These are phyloP conservation scores for Bryconaethiops microstoma DNA, from an alignment of 2,797 vertebrate genomes.

Conservation along the genomic window DNA sequence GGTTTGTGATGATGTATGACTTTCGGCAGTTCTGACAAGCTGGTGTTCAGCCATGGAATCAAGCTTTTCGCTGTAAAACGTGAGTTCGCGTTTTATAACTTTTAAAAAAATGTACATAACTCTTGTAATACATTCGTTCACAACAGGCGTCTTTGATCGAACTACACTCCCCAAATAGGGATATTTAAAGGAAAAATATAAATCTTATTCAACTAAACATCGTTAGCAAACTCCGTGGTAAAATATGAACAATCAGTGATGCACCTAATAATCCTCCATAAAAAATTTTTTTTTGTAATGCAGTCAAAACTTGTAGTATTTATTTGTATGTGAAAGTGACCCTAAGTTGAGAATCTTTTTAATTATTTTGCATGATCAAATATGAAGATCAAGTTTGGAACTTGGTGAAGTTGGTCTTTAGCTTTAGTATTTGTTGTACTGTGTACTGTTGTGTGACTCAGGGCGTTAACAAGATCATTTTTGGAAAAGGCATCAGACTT, in stretches of 20 bases:
- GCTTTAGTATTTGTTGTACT: conserved; percentile 36
- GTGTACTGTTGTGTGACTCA: conserved; percentile 48
- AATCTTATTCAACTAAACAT: too few species aligned
- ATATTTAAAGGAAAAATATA: too few species aligned
- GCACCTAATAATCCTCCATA: too few species aligned
- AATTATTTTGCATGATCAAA: too few species aligned
- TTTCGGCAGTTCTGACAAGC: conserved; percentile 14
- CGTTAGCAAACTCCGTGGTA: too few species aligned
- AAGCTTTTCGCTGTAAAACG: conserved; percentile 20
- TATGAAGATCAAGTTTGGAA: too few species aligned
- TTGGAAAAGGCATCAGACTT: conserved; percentile 53
- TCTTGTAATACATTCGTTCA: neutral
- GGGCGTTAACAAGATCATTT: conserved; percentile 36
- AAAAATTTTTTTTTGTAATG: too few species aligned
- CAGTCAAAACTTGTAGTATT: too few species aligned
- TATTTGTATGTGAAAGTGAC: too few species aligned
- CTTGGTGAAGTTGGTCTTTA: neutral
- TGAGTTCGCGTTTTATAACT: neutral
- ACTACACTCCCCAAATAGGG: too few species aligned
- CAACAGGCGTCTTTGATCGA: neutral
- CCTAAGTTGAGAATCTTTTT: too few species aligned
- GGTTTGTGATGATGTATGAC: conserved; percentile 13
- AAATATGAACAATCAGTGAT: neutral
- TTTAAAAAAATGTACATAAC: too few species aligned
- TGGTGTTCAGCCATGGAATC: conserved; percentile 15